Evolutionary conservation across 2,797 vertebrate species (phyloP), one percentile per base, ranked within the genome.

Genomic region (Hyperoplus lanceolatus): DNA sequence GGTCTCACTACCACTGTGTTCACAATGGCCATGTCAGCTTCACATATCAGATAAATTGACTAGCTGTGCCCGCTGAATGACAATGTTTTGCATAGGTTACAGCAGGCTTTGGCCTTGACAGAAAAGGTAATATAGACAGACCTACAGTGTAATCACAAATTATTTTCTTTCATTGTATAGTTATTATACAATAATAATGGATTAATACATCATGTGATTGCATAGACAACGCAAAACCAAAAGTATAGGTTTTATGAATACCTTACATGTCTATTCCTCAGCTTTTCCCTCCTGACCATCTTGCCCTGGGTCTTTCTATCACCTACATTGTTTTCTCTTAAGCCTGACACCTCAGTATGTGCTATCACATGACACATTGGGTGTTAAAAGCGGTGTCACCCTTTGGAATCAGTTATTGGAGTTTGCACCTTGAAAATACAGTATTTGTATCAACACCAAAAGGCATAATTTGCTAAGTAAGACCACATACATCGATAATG

Each of bases 1-100:
- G 16, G 56, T 65, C 60, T 62, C 36, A 64, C 16, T 39, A 16
- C 21, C 9, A 11, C 59, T 45, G 42, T 56, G 48, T 65, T 77
- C 70, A 80, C 50, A 70, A 55, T 38, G 8, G 50, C 49, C 41
- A 14, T 51, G 53, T 42, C 77, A 73, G 54, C 41, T 70, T 68
- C 50, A 60, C 57, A 59, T 73, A 56, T 56, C 7, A 72, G 71
- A 75, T 9, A 58, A 41, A 58, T 4, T 41, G 38, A 41, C 13
- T 16, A 29, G 29, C 56, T 9, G 7, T 41, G 38, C 1, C 14
- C 10, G 15, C 15, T 18, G 13, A 74, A 54, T 63, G 46, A 66
- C 21, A 72, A 12, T 41, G 49, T 70, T 76, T 49, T 73, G 64
- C 29, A 29, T 29, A 29, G 64, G 43, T 59, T 1, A 4, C 38